These are phyloP conservation scores for Phyllotreta striolata DNA, from an alignment of 2,888 invertebrate genomes.

Conservation along the genomic window DNA sequence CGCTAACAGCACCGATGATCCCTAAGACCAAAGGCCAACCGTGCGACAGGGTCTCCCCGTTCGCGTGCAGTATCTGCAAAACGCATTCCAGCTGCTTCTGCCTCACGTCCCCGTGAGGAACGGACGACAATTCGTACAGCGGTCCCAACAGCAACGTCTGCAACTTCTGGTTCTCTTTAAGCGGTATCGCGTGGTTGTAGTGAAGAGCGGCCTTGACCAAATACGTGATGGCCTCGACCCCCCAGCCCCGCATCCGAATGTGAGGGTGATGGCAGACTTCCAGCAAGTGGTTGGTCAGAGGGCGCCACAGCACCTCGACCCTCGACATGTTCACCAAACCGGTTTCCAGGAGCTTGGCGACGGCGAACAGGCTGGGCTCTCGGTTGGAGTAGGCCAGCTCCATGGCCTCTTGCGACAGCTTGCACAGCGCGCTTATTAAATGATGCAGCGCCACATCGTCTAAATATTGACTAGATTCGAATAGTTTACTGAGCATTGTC, in stretches of 20 bases:
- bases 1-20: conserved; percentile 94
- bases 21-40: conserved; percentile 96
- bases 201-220: conserved; percentile 90
- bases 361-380: conserved; percentile 96
- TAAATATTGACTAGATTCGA: conserved; percentile 92
- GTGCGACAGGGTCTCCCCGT: conserved; percentile 89
- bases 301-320: conserved; percentile 94
- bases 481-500: conserved; percentile 89
- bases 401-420: conserved; percentile 96
- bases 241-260: conserved; percentile 96
- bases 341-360: conserved; percentile 97
- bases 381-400: conserved; percentile 94
- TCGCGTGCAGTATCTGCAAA: conserved; percentile 89
- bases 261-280: conserved; percentile 97
- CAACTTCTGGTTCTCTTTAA: conserved; percentile 86
- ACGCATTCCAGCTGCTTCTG: conserved; percentile 95
- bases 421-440: conserved; percentile 94
- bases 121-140: conserved; percentile 88
- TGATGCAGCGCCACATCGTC: conserved; percentile 96
- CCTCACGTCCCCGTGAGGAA: conserved; percentile 92
- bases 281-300: conserved; percentile 92
- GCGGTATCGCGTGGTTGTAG: conserved; percentile 83
- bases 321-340: conserved; percentile 90
- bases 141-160: conserved; percentile 88
- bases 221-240: conserved; percentile 95